phyloP scores from a whole-genome alignment of 2,113 vertebrate genomes.

The Nematolebias whitei region DNA sequence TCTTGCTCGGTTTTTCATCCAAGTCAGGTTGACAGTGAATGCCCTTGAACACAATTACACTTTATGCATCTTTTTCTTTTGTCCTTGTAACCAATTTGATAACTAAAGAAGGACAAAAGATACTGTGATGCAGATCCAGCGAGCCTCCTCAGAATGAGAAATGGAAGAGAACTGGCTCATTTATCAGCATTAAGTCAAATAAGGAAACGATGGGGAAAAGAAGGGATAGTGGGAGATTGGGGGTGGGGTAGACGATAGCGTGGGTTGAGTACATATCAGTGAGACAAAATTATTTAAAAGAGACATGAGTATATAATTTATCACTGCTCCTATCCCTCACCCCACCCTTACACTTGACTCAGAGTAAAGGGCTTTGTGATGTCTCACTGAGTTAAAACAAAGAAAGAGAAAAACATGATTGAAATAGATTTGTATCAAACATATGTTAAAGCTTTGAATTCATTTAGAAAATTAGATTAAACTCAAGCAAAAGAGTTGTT shows the following conservation, averaged over 20 bases:
- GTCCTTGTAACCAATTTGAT: conserved; percentile 41
- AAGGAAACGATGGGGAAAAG: conserved; percentile 46
- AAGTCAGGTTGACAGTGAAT: conserved; percentile 6
- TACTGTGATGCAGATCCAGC: conserved; percentile 41
- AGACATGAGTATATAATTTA: conserved; percentile 56
- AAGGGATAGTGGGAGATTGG: conserved; percentile 12
- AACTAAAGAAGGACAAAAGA: conserved; percentile 28
- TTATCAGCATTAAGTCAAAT: conserved; percentile 75
- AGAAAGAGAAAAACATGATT: too few relatives aligned
- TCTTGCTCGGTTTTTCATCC: background rate
- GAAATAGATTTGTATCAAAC: too few relatives aligned
- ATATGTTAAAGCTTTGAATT: background rate
- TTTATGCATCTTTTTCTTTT: conserved; percentile 9
- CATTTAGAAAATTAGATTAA: conserved; percentile 35
- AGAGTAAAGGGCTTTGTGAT: background rate
- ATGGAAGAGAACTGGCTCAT: conserved; percentile 54
- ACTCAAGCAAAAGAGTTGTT: conserved; percentile 31
- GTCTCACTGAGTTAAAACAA: background rate
- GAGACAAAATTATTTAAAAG: conserved; percentile 48
- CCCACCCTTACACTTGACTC: background rate
- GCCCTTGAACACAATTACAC: conserved; percentile 19
- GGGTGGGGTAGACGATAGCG: conserved; percentile 9
- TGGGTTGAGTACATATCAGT: conserved; percentile 37
- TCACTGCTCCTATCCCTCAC: conserved; percentile 11
- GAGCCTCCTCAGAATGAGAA: conserved; percentile 48